A percentile compares a stretch with the other conserved stretches of the same genome.
Conservation (phyloP, 2,888 invertebrate species). For the Mallateleia sp. region DNA sequence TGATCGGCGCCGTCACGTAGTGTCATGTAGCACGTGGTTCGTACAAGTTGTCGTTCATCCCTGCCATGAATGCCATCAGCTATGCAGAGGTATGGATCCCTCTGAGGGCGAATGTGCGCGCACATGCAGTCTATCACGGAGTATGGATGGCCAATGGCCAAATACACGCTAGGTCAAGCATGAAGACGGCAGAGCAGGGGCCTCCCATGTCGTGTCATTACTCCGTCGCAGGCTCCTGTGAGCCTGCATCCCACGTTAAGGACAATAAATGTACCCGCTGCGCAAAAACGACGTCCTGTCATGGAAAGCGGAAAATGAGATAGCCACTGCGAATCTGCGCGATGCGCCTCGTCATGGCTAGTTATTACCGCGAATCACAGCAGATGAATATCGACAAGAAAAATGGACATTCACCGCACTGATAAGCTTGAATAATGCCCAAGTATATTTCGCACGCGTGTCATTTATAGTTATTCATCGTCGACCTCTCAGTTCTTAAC, state of each 20-base stretch:
- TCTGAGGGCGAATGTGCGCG: slow-evolving; percentile 63
- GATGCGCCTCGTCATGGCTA: too few species aligned
- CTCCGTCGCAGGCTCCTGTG: slow-evolving; percentile 81
- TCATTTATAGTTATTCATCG: too few species aligned
- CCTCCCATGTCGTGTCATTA: slow-evolving; percentile 84
- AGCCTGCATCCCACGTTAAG: slow-evolving; percentile 30
- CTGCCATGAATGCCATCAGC: slow-evolving; percentile 54
- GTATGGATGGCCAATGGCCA: slow-evolving; percentile 86
- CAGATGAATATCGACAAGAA: slow-evolving; percentile 47
- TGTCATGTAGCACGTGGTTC: slow-evolving; percentile 50
- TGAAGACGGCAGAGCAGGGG: slow-evolving; percentile 84
- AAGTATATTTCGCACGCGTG: too few species aligned
- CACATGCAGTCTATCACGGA: slow-evolving; percentile 79
- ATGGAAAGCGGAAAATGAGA: slow-evolving; percentile 32
- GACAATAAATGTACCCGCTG: slow-evolving; percentile 54
- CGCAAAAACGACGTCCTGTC: slow-evolving; percentile 19
- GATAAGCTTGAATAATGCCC: slow-evolving; percentile 51
- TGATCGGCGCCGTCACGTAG: slow-evolving; percentile 21
- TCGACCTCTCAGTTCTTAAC: too few species aligned
- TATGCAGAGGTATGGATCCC: slow-evolving; percentile 65
- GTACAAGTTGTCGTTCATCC: slow-evolving; percentile 52
- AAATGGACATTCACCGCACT: slow-evolving; percentile 34
- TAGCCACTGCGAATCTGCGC: slow-evolving; percentile 13
- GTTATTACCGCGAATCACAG: slow-evolving; percentile 20
- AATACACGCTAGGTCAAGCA: slow-evolving; percentile 87